Conservation (phyloP, 1,140 invertebrate genomes). For the Scylla paramamosain region DNA sequence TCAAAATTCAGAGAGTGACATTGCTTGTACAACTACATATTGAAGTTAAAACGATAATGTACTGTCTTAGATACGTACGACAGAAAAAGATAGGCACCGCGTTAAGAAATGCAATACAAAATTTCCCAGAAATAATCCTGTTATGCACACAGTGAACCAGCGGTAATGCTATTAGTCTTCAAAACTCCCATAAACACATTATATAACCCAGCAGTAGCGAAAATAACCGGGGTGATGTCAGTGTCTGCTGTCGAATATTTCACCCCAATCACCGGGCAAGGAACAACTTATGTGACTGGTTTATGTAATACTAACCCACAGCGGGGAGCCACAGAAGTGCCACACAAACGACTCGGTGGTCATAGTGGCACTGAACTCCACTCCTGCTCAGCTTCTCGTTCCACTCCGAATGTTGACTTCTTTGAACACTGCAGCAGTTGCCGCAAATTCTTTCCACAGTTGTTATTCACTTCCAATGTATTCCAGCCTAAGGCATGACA, state of each 20-base stretch:
- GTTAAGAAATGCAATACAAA: no score
- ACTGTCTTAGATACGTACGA: no score
- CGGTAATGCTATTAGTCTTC: background rate
- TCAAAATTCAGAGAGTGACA: no score
- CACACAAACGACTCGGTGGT: background rate
- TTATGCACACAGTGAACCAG: background rate
- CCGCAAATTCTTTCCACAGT: no score
- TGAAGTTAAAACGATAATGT: no score
- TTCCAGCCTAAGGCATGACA: background rate
- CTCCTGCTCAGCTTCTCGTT: background rate
- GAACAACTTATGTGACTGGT: background rate
- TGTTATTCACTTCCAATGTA: no score
- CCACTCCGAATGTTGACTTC: background rate
- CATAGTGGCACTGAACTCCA: background rate
- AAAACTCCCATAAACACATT: background rate
- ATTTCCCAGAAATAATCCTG: no score
- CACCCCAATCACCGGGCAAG: background rate
- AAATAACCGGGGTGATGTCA: background rate
- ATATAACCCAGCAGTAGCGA: background rate
- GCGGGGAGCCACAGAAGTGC: background rate
- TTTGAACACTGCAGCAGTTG: no score
- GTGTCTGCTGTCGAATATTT: background rate
- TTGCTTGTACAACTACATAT: no score
- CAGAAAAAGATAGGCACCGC: no score
- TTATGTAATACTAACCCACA: background rate